Percentiles rank a stretch among this genome's conserved stretches.
Conservation (phyloP, 2,888 invertebrate species). For the Dryomyza anilis region DNA sequence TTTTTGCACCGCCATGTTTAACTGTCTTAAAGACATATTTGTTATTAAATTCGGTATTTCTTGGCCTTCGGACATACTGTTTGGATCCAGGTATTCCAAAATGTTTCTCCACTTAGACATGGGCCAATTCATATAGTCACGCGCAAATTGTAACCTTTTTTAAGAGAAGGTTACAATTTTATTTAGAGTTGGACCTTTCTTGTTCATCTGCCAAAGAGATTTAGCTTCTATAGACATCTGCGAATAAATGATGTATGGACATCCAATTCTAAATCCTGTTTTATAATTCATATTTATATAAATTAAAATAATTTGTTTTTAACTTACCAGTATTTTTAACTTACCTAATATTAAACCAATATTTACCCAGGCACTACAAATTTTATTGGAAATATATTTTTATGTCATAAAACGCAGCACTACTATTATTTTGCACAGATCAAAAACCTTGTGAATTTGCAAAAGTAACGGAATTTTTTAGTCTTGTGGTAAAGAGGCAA, state of each 20-base stretch:
- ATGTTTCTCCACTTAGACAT: background rate
- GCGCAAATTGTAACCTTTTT: background rate
- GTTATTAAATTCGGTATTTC: too few relatives aligned
- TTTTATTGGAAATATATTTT: background rate
- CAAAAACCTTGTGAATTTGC: too few relatives aligned
- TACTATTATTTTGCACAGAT: background rate
- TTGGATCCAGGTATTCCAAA: background rate
- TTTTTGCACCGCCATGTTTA: constrained; percentile 20
- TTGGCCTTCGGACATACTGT: too few relatives aligned
- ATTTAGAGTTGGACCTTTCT: too few relatives aligned
- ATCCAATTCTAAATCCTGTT: background rate
- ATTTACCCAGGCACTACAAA: too few relatives aligned
- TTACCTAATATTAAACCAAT: too few relatives aligned
- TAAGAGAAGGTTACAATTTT: background rate
- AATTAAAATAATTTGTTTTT: background rate
- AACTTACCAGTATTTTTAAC: background rate
- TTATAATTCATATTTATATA: background rate
- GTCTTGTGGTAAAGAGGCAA: too few relatives aligned
- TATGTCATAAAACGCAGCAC: background rate
- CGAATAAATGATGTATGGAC: background rate
- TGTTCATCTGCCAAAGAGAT: background rate
- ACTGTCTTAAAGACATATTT: constrained; percentile 3
- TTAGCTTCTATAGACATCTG: background rate
- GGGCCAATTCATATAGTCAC: background rate
- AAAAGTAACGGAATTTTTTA: too few relatives aligned